Evolutionary conservation across 2,113 vertebrate genomes (phyloP).

Genomic region (Melanerpes aurifrons): DNA sequence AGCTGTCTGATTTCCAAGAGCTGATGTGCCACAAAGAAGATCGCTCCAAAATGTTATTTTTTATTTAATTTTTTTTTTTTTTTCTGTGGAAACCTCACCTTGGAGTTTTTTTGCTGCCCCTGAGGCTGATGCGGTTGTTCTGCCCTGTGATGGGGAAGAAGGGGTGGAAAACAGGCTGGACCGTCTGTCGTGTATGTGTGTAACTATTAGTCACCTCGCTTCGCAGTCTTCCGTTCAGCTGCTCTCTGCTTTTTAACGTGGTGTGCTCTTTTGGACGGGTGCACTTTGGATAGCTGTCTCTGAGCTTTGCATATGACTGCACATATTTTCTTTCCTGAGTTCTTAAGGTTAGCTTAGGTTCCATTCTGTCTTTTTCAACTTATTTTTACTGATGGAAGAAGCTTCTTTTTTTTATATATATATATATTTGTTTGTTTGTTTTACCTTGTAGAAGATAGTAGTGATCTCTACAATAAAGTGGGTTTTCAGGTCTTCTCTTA

Average conservation of each 20-base stretch:
- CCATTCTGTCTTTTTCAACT: not conserved
- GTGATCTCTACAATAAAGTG: not conserved
- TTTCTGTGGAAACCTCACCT: not conserved
- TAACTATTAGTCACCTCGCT: not conserved
- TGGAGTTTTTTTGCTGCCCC: not conserved
- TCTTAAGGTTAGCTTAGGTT: not conserved
- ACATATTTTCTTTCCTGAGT: not conserved
- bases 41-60: not conserved
- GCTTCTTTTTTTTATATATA: not conserved
- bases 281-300: not conserved
- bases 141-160: not conserved
- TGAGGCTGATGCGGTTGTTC: not conserved
- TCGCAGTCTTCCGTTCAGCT: not conserved
- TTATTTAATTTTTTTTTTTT: too few species aligned
- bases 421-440: not conserved
- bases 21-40: not conserved
- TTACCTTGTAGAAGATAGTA: not conserved
- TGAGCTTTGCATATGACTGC: not conserved
- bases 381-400: not conserved
- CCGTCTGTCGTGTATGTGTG: not conserved
- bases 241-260: not conserved
- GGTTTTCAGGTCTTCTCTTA: constrained; percentile 40
- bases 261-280: not conserved
- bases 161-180: not conserved
- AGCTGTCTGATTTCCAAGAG: not conserved